Percentiles rank a stretch among this genome's conserved stretches.
These are phyloP conservation scores for Oreohelix idahoensis DNA, from an alignment of 1,140 invertebrate species.

Conservation along the genomic window DNA sequence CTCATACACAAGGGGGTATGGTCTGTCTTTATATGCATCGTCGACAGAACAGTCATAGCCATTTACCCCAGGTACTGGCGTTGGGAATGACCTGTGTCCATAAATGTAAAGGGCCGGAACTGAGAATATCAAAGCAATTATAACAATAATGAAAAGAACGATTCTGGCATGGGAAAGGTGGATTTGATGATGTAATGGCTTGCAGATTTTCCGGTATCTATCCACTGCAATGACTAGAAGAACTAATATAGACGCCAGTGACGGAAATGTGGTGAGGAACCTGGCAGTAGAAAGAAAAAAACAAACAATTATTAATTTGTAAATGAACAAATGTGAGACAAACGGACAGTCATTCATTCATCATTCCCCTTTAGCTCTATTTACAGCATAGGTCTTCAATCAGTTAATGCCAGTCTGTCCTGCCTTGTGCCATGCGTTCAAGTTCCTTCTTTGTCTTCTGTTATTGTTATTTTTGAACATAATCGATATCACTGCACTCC, in stretches of 20 bases:
- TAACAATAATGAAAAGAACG: constrained; percentile 1
- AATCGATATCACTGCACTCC: too few relatives aligned
- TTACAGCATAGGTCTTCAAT: not conserved
- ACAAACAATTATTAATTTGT: too few relatives aligned
- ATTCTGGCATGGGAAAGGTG: constrained; percentile 21
- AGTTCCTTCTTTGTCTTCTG: too few relatives aligned
- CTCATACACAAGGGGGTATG: constrained; percentile 41
- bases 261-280: constrained; percentile 26
- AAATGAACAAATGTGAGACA: too few relatives aligned
- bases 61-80: constrained; percentile 1
- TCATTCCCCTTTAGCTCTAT: too few relatives aligned
- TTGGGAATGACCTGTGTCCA: constrained; percentile 26
- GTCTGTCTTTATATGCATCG: constrained; percentile 25
- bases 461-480: too few relatives aligned
- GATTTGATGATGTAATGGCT: constrained; percentile 44
- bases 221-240: constrained; percentile 51
- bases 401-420: too few relatives aligned
- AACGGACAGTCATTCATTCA: too few relatives aligned
- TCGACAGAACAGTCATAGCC: constrained; percentile 45
- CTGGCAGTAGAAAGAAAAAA: constrained; percentile 14
- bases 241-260: constrained; percentile 43
- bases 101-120: constrained; percentile 35
- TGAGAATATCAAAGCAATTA: constrained; percentile 34
- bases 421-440: too few relatives aligned
- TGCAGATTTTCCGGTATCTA: constrained; percentile 48